These are phyloP conservation scores for Phymorhynchus buccinoides DNA, from an alignment of 1,140 invertebrate genomes.

Conservation along the genomic window DNA sequence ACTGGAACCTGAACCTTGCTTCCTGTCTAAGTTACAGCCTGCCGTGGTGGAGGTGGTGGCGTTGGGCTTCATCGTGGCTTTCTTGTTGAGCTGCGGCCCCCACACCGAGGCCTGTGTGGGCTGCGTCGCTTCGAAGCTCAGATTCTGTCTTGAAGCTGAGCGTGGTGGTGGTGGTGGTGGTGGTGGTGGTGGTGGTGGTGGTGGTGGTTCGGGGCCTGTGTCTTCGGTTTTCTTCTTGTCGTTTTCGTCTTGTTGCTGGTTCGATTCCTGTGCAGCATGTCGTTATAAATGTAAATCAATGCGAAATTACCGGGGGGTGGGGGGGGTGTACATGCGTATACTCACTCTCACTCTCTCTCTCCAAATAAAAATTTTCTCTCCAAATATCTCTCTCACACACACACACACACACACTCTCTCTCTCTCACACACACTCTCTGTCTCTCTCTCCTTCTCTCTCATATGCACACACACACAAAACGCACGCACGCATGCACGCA, in stretches of 20 bases:
- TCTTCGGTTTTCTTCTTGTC: neutral
- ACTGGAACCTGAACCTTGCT: neutral
- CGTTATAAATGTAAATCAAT: neutral
- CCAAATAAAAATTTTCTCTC: no score
- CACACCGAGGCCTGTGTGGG: neutral
- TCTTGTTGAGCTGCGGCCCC: conserved; percentile 29
- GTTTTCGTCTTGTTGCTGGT: neutral
- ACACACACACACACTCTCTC: no score
- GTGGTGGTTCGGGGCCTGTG: neutral
- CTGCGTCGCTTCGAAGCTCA: no score
- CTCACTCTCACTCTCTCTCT: no score
- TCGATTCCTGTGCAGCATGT: neutral
- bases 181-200: no score
- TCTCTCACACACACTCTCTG: no score
- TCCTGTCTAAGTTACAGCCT: neutral
- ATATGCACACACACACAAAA: no score
- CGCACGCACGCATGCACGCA: no score
- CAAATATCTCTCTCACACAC: no score
- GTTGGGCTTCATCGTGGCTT: neutral
- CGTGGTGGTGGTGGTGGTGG: neutral
- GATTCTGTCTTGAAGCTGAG: neutral
- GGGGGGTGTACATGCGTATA: neutral
- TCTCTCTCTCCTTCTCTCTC: no score
- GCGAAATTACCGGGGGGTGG: neutral
- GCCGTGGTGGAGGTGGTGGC: neutral